phyloP scores from a whole-genome alignment of 1,140 invertebrate genomes.

The Zaprionus nigranus region DNA sequence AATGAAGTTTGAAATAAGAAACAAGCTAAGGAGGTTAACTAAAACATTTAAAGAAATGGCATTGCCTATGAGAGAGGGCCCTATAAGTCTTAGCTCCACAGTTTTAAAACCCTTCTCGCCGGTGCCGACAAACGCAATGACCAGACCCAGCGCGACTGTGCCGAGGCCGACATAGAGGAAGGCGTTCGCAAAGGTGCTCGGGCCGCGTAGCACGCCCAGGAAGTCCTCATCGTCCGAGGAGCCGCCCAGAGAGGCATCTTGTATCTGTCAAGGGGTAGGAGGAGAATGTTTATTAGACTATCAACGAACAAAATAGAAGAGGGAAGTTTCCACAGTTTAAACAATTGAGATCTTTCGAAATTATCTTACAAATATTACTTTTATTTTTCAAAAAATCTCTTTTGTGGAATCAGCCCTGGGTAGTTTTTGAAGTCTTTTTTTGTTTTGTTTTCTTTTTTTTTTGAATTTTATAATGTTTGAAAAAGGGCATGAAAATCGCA shows the following conservation, averaged over 20 bases:
- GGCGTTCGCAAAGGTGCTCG: conserved; percentile 90
- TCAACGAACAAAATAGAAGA: not conserved
- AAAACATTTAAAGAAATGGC: conserved; percentile 17
- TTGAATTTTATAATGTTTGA: not conserved
- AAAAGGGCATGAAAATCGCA: conserved; percentile 35
- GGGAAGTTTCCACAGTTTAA: conserved; percentile 2
- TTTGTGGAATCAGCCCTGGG: not conserved
- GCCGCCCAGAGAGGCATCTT: conserved; percentile 84
- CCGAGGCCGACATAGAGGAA: conserved; percentile 94
- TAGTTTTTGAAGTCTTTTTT: not conserved
- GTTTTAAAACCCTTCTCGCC: conserved; percentile 96
- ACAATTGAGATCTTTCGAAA: not conserved
- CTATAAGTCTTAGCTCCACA: conserved; percentile 92
- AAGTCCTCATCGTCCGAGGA: conserved; percentile 85
- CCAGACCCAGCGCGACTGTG: conserved; percentile 91
- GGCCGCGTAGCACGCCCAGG: conserved; percentile 85
- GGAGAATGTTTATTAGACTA: conserved; percentile 1
- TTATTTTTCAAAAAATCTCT: not conserved
- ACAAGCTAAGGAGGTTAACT: not conserved
- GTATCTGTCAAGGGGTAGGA: conserved; percentile 65
- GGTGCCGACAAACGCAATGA: conserved; percentile 94
- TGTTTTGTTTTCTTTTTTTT: not conserved
- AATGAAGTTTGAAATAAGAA: not conserved
- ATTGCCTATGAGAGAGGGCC: conserved; percentile 89
- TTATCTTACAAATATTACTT: too few species aligned